Percentiles rank a stretch among this genome's conserved stretches.
Conservation (phyloP, 2,113 vertebrate species). For the Oxygymnocypris stewartii region DNA sequence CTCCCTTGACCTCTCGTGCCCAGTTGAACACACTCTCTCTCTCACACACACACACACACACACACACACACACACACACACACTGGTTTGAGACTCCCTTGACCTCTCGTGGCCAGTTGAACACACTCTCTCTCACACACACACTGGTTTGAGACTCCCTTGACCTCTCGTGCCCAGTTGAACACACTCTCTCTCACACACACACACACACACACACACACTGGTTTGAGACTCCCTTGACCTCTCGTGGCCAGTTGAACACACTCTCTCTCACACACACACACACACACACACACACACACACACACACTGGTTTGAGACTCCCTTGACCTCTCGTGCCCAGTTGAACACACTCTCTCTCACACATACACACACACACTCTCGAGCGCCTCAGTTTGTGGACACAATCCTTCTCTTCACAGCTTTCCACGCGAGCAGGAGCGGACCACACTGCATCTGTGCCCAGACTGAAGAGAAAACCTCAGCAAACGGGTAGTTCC, state of each 20-base stretch:
- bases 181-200: too few relatives aligned
- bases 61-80: too few relatives aligned
- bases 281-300: neutral
- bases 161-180: too few relatives aligned
- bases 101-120: too few relatives aligned
- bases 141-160: too few relatives aligned
- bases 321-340: conserved; percentile 20
- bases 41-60: too few relatives aligned
- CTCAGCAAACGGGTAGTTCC: neutral
- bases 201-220: too few relatives aligned
- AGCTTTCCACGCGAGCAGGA: neutral
- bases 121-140: too few relatives aligned
- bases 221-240: conserved; percentile 37
- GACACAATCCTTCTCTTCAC: neutral
- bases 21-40: too few relatives aligned
- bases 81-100: too few relatives aligned
- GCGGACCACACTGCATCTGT: neutral
- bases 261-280: neutral
- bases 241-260: neutral
- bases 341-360: neutral
- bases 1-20: too few relatives aligned
- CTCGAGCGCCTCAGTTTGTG: conserved; percentile 40
- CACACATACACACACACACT: neutral
- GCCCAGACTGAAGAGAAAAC: neutral
- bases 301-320: conserved; percentile 7